Base-by-base conservation (phyloP, 2,797 vertebrate species). In the Epinephelus coioides region DNA sequence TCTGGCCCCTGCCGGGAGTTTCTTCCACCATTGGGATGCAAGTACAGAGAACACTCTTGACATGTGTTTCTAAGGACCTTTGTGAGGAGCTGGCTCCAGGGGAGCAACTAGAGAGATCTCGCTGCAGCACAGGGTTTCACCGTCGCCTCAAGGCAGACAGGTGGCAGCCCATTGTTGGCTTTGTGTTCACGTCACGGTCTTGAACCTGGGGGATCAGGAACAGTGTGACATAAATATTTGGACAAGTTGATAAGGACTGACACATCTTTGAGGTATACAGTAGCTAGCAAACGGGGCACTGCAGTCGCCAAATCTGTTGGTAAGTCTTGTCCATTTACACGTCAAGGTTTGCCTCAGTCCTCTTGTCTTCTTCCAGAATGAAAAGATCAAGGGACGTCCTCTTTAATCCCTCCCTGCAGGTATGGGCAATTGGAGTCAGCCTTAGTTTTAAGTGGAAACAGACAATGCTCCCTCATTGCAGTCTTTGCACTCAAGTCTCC, bases 81-180 rank as follows among this genome's bases (percentile, higher is more conserved):
- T 69, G 69, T 74, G 70, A 78, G 61, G 23, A 5, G 40, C 51
- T 23, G n/a, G 54, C 75, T 83, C 4, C 47, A 9, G 82, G 82
- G 60, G 8, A 75, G 82, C 43, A 81, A 86, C 69, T 47, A 38
- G 79, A 75, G 82, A 66, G 13, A 65, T 67, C 73, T 57, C 23
- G 19, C 61, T 10, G 21, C 43, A 40, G 60, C 18, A 21, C 11
- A 0, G 17, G 51, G 25, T 68, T 63, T 81, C 23, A 21, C 12
- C 15, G 4, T 12, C 5, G 56, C 86, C 87, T 82, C 25, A 14
- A 87, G 86, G 78, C 34, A 77, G 67, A 78, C 87, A 89, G 89
- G 90, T 90, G 90, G 83, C 49, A 0, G 65, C 25, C 70, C 66
- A 55, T 67, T 81, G 81, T 72, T 80, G 68, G 54, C 57, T 68